Evolutionary conservation across 2,113 vertebrate genomes (phyloP), one percentile per base, ranked within the genome.

Genomic region (Mesocricetus auratus): DNA sequence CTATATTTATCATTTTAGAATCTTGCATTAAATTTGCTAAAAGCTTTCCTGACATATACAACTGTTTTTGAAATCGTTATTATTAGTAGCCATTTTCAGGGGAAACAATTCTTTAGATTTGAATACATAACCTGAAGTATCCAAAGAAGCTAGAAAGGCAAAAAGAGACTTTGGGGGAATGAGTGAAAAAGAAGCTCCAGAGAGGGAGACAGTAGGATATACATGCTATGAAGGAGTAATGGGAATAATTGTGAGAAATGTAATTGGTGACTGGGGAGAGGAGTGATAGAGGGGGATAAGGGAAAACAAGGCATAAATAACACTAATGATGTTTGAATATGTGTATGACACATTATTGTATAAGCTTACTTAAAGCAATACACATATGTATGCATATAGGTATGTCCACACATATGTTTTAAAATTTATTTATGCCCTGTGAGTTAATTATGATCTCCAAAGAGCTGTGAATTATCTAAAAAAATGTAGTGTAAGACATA

Each of bases 11-110:
- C 58, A 85, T 86, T 93, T 89, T 50, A 93, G 78, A 68, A 74
- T 73, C 53, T 90, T 96, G 74, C 39, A 94, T 92, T 95, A 60
- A 85, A 87, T 91, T 94, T 93, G 95, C 88, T 47, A 50, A 33
- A 87, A 78, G 24, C 10, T 78, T 92, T 95, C 94, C 73, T 93
- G 79, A 87, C 8, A 83, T 53, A 31, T 17, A 73, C 29, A 47
- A 36, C 24, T 75, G 31, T 87, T 29, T 50, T 86, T 88, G 42
- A 95, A 94, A 82, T 11, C 8, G n/a, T 56, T 90, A n/a, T 47
- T 69, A 87, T 53, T 87, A 33, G n/a, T 69, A 33, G 3, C 22
- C 53, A n/a, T 3, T 26, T 39, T 60, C 53, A 33, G 31, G 31
- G 33, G 33, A 33, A 21, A 50, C 33, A 33, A 17, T n/a, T 60